phyloP scores from a whole-genome alignment of 2,113 vertebrate species.

The Talpa occidentalis region DNA sequence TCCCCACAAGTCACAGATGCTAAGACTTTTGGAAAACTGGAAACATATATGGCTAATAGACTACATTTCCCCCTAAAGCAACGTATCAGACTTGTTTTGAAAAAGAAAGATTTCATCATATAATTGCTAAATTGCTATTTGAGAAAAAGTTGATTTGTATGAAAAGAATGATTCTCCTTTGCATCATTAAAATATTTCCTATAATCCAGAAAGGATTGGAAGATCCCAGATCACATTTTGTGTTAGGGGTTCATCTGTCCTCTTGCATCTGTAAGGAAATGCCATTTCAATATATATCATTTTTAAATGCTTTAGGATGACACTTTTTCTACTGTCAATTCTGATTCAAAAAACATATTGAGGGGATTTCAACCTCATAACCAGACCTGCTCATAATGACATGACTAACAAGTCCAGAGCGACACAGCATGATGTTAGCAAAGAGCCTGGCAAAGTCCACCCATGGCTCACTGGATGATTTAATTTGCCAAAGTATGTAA shows the following conservation, averaged over 20 bases:
- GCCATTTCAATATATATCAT: background rate
- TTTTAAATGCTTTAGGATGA: background rate
- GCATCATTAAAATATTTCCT: conserved; percentile 9
- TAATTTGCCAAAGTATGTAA: conserved; percentile 49
- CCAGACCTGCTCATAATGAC: conserved; percentile 14
- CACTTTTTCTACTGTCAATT: conserved; percentile 51
- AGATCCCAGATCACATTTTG: background rate
- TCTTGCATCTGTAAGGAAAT: background rate
- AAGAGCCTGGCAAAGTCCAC: conserved; percentile 31
- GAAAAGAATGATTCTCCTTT: background rate
- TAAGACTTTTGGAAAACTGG: background rate
- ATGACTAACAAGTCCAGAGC: background rate
- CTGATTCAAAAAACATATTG: conserved; percentile 51
- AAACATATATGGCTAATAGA: background rate
- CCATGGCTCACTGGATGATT: conserved; percentile 58
- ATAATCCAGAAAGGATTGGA: background rate
- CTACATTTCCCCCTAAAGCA: background rate
- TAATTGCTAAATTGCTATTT: background rate
- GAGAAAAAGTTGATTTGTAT: background rate
- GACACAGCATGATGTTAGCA: conserved; percentile 7
- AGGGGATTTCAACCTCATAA: conserved; percentile 42
- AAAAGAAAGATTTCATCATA: conserved; percentile 15
- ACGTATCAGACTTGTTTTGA: background rate
- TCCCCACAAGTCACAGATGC: background rate
- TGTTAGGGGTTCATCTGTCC: background rate